phyloP scores from a whole-genome alignment of 1,140 invertebrate species.

The Leptopilina boulardi region DNA sequence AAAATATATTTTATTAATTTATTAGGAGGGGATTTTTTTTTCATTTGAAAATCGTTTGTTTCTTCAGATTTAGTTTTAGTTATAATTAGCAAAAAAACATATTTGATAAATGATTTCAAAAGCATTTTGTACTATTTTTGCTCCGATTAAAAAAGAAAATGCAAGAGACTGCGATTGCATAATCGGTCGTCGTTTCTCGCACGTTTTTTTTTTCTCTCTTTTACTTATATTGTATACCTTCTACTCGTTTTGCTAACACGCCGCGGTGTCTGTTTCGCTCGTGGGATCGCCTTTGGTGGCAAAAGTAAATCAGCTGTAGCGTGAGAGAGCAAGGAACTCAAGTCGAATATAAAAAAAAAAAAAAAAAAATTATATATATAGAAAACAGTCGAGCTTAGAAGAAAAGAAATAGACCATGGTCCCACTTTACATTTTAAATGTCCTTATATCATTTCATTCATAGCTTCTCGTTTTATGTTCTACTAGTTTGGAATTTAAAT shows the following conservation, averaged over 20 bases:
- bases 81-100: no score
- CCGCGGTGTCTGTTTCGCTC: slow-evolving; percentile 20
- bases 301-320: slow-evolving; percentile 43
- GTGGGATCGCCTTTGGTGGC: slow-evolving; percentile 30
- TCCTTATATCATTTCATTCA: neutral
- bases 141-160: neutral
- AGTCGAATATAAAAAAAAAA: slow-evolving; percentile 3
- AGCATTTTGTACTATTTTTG: neutral
- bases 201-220: neutral
- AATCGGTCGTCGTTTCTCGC: neutral
- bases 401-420: neutral
- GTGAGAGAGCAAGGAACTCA: slow-evolving; percentile 43
- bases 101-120: neutral
- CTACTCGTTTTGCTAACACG: slow-evolving; percentile 22
- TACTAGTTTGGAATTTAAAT: neutral
- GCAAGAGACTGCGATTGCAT: neutral
- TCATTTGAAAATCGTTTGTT: no score
- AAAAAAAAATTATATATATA: slow-evolving; percentile 4
- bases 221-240: neutral
- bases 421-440: neutral
- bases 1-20: no score
- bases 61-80: no score
- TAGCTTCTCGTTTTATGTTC: neutral
- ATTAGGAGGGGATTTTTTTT: no score
- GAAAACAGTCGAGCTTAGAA: slow-evolving; percentile 10